Evolutionary conservation across 2,797 vertebrate species (phyloP).

Genomic region (Ctenosaura bakeri): DNA sequence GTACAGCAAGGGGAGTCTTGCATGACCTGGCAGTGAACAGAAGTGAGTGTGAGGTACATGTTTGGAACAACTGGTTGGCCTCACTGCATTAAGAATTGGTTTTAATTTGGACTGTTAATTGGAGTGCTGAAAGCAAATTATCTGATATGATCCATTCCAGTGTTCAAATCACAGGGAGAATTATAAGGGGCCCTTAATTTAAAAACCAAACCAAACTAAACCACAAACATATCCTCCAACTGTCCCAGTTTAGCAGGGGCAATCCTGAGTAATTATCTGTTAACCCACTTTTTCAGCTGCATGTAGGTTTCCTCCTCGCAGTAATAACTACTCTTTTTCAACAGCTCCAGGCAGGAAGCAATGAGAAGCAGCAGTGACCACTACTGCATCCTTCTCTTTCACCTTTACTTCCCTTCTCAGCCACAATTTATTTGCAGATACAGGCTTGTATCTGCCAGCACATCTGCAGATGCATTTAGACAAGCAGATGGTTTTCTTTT

Average conservation of each 20-base stretch:
- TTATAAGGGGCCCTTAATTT: no score
- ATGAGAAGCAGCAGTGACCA: slow-evolving; percentile 35
- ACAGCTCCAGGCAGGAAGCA: slow-evolving; percentile 47
- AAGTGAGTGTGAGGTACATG: neutral
- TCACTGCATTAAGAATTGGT: neutral
- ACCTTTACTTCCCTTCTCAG: slow-evolving; percentile 37
- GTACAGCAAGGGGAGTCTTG: slow-evolving; percentile 15
- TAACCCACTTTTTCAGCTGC: neutral
- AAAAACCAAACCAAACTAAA: neutral
- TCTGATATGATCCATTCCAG: neutral
- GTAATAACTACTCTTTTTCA: neutral
- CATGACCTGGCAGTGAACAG: neutral
- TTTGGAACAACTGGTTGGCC: neutral
- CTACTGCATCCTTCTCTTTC: slow-evolving; percentile 36
- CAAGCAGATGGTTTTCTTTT: neutral
- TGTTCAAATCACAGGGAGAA: neutral
- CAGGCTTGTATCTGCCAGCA: neutral
- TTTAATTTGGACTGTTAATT: neutral
- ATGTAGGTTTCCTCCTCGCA: neutral
- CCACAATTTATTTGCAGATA: slow-evolving; percentile 44
- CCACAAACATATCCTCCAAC: neutral
- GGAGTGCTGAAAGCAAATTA: neutral
- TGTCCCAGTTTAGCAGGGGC: no score
- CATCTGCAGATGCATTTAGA: neutral
- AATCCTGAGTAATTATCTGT: no score